Conservation (phyloP, 2,797 vertebrate genomes). For the Epinephelus awoara region DNA sequence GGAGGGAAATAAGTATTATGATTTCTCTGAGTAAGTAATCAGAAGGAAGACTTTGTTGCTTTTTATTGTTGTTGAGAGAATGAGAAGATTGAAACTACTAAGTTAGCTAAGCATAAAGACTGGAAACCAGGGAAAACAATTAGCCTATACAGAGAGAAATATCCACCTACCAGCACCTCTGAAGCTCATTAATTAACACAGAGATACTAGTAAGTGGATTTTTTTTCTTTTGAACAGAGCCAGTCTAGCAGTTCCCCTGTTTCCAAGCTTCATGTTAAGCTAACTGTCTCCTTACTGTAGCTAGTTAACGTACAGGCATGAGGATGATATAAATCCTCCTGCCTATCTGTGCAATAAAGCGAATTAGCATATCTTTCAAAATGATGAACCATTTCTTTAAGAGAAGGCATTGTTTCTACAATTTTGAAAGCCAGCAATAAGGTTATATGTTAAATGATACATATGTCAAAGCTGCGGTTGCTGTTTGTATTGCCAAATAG, state of each 20-base stretch:
- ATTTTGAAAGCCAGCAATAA: background rate
- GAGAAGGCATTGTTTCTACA: background rate
- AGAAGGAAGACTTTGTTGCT: slow-evolving; percentile 22
- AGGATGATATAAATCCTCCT: background rate
- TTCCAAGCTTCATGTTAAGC: slow-evolving; percentile 17
- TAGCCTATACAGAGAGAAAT: background rate
- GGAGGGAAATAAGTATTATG: background rate
- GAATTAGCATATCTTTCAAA: background rate
- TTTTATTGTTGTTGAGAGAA: background rate
- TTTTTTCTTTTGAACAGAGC: background rate
- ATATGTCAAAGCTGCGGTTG: background rate
- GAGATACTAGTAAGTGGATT: too few relatives aligned
- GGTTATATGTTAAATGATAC: too few relatives aligned
- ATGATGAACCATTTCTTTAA: background rate
- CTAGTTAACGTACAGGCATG: background rate
- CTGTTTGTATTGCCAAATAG: background rate
- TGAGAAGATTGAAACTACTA: background rate
- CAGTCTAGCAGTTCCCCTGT: background rate
- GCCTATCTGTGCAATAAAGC: background rate
- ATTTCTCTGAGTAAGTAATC: background rate
- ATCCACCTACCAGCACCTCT: background rate
- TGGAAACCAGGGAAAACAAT: background rate
- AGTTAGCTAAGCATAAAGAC: slow-evolving; percentile 6
- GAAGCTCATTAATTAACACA: background rate
- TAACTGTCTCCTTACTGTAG: background rate